Evolutionary conservation across 2,888 invertebrate species (phyloP).

Genomic region (Notodonta ziczac): DNA sequence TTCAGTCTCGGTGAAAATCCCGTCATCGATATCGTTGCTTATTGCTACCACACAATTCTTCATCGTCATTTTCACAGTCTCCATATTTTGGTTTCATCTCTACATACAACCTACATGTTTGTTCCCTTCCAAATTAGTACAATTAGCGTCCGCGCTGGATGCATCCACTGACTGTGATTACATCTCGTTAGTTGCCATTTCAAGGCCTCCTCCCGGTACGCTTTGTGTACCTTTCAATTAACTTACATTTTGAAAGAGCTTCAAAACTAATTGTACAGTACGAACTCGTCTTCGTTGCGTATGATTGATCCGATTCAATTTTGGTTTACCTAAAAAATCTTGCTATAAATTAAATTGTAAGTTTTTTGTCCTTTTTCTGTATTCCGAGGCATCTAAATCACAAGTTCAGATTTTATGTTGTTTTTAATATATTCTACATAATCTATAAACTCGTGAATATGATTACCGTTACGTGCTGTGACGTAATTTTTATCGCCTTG

Average conservation of each 20-base stretch:
- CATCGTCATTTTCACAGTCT: neutral
- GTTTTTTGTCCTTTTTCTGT: too few relatives aligned
- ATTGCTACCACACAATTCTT: neutral
- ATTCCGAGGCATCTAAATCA: too few relatives aligned
- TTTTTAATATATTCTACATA: neutral
- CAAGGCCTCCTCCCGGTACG: constrained; percentile 29
- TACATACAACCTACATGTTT: constrained; percentile 3
- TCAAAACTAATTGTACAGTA: constrained; percentile 3
- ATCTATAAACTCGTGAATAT: neutral
- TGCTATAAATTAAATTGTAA: too few relatives aligned
- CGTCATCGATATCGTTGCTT: too few relatives aligned
- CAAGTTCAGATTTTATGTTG: neutral
- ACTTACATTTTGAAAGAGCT: constrained; percentile 13
- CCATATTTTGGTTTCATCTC: neutral
- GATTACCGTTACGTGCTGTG: neutral
- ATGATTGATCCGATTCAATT: neutral
- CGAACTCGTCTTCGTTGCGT: neutral
- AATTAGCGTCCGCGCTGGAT: constrained; percentile 30
- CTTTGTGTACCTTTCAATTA: constrained; percentile 36
- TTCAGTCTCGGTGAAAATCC: too few relatives aligned
- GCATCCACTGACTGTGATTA: constrained; percentile 37
- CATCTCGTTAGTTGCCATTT: constrained; percentile 44
- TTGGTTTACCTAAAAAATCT: neutral
- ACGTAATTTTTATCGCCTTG: neutral
- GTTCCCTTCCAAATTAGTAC: constrained; percentile 24